These are phyloP conservation scores for Drosophila oshimai DNA, from an alignment of 1,140 invertebrate genomes.

Conservation along the genomic window DNA sequence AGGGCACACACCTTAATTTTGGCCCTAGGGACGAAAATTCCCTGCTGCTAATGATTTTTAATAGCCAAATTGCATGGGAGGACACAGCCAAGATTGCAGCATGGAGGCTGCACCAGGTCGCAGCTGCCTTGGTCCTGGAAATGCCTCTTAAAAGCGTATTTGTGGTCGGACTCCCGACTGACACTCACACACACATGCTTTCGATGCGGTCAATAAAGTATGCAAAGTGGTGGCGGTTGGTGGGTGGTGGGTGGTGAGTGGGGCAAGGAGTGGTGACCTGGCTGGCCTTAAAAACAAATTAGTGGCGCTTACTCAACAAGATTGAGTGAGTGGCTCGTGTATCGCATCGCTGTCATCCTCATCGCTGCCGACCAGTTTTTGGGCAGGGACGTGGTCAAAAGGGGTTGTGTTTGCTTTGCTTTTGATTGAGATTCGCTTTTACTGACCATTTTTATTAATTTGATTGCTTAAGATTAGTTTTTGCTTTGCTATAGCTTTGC, in stretches of 20 bases:
- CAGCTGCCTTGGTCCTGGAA: constrained; percentile 34
- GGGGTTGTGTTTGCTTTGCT: not conserved
- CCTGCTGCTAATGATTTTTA: constrained; percentile 75
- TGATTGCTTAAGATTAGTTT: too few relatives aligned
- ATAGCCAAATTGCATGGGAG: constrained; percentile 75
- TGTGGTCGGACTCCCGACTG: constrained; percentile 38
- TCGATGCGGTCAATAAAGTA: constrained; percentile 71
- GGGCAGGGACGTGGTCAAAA: not conserved
- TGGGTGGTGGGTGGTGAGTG: not conserved
- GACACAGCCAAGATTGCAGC: constrained; percentile 9
- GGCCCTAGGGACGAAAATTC: constrained; percentile 37
- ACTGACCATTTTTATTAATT: too few relatives aligned
- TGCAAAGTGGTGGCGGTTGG: constrained; percentile 39
- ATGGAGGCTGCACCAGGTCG: constrained; percentile 8
- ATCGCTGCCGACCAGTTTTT: not conserved
- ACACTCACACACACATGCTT: constrained; percentile 16
- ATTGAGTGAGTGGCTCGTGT: constrained; percentile 69
- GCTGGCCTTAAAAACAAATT: constrained; percentile 69
- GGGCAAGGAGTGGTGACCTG: constrained; percentile 8
- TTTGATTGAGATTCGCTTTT: too few relatives aligned
- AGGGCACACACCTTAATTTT: constrained; percentile 27
- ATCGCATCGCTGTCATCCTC: constrained; percentile 57
- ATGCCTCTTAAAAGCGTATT: constrained; percentile 66
- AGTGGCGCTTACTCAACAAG: constrained; percentile 76
- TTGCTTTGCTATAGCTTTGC: too few relatives aligned